A percentile compares a stretch with the other conserved stretches of the same genome.
These are phyloP conservation scores for Monarcha castaneiventris DNA, from an alignment of 2,113 vertebrate genomes.

Conservation along the genomic window DNA sequence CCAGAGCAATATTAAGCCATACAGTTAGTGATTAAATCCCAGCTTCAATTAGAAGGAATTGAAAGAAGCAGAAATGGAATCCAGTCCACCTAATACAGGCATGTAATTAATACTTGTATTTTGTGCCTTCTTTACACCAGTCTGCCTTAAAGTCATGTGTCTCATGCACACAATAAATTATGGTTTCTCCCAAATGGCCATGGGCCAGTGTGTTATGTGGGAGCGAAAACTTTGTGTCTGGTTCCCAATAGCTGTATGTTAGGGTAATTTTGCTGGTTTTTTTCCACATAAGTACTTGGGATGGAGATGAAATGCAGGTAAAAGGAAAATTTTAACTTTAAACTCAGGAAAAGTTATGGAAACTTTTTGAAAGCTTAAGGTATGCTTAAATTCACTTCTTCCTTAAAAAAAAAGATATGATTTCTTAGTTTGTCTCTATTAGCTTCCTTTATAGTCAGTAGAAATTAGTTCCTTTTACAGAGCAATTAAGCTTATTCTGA, in stretches of 20 bases:
- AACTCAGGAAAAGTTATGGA: background rate
- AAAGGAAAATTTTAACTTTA: background rate
- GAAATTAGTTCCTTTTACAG: background rate
- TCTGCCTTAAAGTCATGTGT: background rate
- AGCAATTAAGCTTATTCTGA: background rate
- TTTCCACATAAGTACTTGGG: background rate
- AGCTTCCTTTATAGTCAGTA: background rate
- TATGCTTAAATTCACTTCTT: background rate
- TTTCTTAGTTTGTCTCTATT: background rate
- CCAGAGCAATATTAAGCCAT: background rate
- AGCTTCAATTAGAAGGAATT: background rate
- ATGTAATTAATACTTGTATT: background rate
- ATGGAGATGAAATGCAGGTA: background rate
- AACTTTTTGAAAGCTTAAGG: background rate
- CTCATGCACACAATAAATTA: background rate
- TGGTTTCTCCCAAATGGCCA: background rate
- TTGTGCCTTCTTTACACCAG: background rate
- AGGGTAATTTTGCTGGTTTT: fast-evolving
- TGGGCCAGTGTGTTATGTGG: background rate
- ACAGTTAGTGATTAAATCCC: background rate
- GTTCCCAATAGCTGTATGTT: background rate
- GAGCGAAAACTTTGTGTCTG: background rate
- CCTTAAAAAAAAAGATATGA: background rate
- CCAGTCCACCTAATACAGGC: background rate
- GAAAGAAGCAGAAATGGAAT: background rate